Evolutionary conservation across 2,113 vertebrate species (phyloP), one percentile per base, ranked within the genome.

Genomic region (Neolamprologus sp.): DNA sequence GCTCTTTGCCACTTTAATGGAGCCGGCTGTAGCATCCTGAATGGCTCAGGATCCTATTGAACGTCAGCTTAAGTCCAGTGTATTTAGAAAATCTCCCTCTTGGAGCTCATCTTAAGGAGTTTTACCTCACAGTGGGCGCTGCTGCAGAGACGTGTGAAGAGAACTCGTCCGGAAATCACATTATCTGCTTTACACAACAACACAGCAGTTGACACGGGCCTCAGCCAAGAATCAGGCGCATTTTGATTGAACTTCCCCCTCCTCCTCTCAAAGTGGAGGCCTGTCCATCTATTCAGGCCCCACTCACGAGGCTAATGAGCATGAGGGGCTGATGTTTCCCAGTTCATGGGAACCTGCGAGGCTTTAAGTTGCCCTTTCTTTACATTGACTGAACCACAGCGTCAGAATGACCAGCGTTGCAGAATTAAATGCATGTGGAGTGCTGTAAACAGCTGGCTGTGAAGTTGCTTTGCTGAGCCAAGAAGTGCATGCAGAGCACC

Each of bases 321-420:
- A 86, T 91, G 88, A 87, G 88, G 89, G 82, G 92, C 94, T 92
- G 91, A 95, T 90, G 93, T 83, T 90, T 90, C 89, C 82, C 75
- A 23, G 87, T 87, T 81, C 92, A 87, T 94, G 91, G 90, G 88
- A 94, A 94, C 91, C 82, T 13, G 89, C 86, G 87, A 92, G 81
- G 83, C 89, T 68, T 82, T 87, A 85, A 87, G 88, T 89, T 47
- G 87, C 84, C 87, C 92, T 90, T 90, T 92, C 89, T 89, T 84
- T 87, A 83, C 86, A 68, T 80, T 80, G 91, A 89, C 89, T 94
- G 84, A 91, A 89, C 54, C 55, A 33, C 83, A 86, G 82, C 93
- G 90, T 95, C 91, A 86, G 55, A 85, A 88, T 93, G 94, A 95
- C 87, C 86, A 94, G 91, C 85, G 86, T 94, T 92, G 13, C 92